Conservation (phyloP, 2,113 vertebrate genomes). For the Charina bottae region DNA sequence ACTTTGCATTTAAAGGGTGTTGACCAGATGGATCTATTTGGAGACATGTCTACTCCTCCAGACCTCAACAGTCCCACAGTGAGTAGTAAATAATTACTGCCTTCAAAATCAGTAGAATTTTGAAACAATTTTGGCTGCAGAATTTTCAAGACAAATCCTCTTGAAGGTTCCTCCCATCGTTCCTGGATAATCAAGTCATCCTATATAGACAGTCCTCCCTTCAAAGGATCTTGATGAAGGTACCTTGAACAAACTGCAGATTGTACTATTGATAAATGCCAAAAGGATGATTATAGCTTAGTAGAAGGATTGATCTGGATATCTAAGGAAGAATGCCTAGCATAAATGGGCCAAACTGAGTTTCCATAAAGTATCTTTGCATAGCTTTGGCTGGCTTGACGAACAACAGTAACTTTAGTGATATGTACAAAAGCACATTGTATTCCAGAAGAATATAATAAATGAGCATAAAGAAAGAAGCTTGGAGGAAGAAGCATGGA, state of each 20-base stretch:
- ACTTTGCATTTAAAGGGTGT: slow-evolving; percentile 77
- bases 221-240: neutral
- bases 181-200: neutral
- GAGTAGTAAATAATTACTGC: slow-evolving; percentile 78
- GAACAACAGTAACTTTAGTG: neutral
- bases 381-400: neutral
- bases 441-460: neutral
- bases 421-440: neutral
- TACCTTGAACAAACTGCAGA: neutral
- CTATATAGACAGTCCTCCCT: neutral
- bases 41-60: slow-evolving; percentile 95
- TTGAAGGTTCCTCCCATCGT: neutral
- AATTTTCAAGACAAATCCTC: neutral
- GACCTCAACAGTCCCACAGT: slow-evolving; percentile 87
- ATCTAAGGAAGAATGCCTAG: neutral
- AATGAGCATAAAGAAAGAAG: neutral
- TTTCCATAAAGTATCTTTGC: neutral
- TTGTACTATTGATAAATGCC: neutral
- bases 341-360: neutral
- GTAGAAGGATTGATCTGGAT: neutral
- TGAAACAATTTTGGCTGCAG: neutral
- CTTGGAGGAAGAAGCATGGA: neutral
- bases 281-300: neutral
- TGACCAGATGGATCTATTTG: slow-evolving; percentile 92
- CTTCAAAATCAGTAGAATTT: neutral